Conservation (phyloP, 2,797 vertebrate genomes). For the Squalus acanthias region DNA sequence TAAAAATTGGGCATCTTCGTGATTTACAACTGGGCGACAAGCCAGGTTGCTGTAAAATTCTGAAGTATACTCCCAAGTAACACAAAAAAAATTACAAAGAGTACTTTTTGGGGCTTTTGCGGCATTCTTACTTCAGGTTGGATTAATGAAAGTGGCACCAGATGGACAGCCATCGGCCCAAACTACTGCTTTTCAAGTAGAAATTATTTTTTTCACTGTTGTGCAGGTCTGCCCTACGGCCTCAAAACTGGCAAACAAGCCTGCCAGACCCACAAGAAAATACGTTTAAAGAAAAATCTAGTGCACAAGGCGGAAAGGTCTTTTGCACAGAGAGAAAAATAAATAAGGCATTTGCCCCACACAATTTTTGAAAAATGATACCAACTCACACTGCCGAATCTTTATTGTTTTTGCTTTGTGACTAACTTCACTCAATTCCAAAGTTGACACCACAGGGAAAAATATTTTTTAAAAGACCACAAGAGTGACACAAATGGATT, state of each 20-base stretch:
- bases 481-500: conserved; percentile 19
- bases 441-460: conserved; percentile 25
- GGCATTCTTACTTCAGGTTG: no score
- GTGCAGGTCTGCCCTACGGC: background rate
- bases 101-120: background rate
- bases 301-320: background rate
- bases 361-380: conserved; percentile 8
- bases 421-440: conserved; percentile 13
- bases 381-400: background rate
- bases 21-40: background rate
- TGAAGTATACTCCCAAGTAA: background rate
- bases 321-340: background rate
- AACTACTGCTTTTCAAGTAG: background rate
- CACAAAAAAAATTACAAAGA: background rate
- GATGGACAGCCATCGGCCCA: background rate
- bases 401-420: conserved; percentile 19
- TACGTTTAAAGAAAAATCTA: background rate
- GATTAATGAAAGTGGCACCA: background rate
- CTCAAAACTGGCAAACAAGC: background rate
- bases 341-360: background rate
- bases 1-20: background rate
- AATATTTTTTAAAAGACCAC: conserved; percentile 3
- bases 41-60: conserved; percentile 13
- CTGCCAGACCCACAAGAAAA: background rate
- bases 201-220: background rate